A percentile compares a stretch with the other conserved stretches of the same genome.
These are phyloP conservation scores for Parazoanthus swiftii DNA, from an alignment of 92 coral and sea anemone species.

Conservation along the genomic window DNA sequence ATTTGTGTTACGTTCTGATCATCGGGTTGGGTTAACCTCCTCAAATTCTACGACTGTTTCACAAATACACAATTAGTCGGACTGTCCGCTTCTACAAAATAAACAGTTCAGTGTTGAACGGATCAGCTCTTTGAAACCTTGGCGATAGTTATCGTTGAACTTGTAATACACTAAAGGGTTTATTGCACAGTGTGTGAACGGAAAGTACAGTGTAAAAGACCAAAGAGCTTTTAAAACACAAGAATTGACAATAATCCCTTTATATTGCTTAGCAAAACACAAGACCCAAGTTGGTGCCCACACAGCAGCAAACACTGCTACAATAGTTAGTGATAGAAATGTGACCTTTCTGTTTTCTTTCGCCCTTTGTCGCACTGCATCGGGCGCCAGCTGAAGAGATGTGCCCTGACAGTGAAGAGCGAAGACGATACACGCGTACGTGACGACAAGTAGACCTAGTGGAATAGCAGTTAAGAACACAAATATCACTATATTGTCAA, in stretches of 20 bases:
- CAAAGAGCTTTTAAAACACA: not conserved
- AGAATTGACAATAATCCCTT: not conserved
- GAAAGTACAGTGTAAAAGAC: not conserved
- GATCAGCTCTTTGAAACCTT: not conserved
- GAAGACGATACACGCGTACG: not conserved
- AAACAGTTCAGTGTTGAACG: not conserved
- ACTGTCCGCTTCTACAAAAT: not conserved
- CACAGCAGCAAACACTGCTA: not conserved
- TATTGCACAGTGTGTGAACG: not conserved
- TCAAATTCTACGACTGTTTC: not conserved
- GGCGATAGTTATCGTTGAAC: slow-evolving; percentile 6
- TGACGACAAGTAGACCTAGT: not conserved
- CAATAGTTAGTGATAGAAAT: slow-evolving; percentile 8
- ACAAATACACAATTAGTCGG: not conserved
- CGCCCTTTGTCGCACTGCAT: slow-evolving; percentile 12
- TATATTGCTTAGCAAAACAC: not conserved
- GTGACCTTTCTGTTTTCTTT: slow-evolving; percentile 14
- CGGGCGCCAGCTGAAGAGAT: not conserved
- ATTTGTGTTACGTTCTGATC: too few species aligned
- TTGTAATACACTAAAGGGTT: slow-evolving; percentile 14
- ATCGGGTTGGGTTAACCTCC: too few species aligned
- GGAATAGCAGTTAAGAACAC: slow-evolving; percentile 21
- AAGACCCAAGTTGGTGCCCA: slow-evolving; percentile 3
- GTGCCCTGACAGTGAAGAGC: not conserved
- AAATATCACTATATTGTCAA: not conserved